Base-by-base conservation (phyloP, 1,140 invertebrate species). In the Drosophila pseudoobscura region DNA sequence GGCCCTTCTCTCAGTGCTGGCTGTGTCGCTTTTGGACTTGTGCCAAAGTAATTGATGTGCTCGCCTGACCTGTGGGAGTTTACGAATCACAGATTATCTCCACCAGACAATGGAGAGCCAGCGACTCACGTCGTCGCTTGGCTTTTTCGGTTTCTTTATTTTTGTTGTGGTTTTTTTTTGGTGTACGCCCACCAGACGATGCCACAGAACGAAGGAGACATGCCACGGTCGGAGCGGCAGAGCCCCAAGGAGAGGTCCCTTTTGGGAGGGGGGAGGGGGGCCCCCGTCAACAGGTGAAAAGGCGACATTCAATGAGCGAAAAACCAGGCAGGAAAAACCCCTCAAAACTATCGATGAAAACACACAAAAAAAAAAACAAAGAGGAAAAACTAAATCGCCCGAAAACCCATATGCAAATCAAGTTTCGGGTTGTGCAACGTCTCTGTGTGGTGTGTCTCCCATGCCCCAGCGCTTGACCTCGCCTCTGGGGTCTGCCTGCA, bases 21-120 rank as follows among this genome's bases (percentile, higher is more conserved):
- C 60, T 56, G 62, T 68, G 62, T 68, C 68, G 35, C 35, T 39
- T 39, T 63, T 65, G 74, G 76, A 79, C 76, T 87, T 87, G 83
- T 90, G 88, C 88, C 88, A 90, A 90, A 77, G 79, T 90, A 90
- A 90, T 90, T 90, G 88, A 90, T 90, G 88, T 88, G 88, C 82
- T 88, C 80, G 88, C 72, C 88, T 90, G 88, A 90, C 87, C 88
- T 89, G 89, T 87, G 82, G 89, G 89, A 89, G 89, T 91, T 91
- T 89, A 82, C 90, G 83, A 90, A 90, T 90, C 84, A 89, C 89
- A 90, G 89, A 90, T 90, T 90, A 90, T 90, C 84, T 90, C 53
- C 68, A 56, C 68, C 89, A 90, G 89, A 89, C 89, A 90, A 90
- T 90, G 82, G 74, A 70, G 64, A 87, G 75, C 82, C 83, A 87